Conservation (phyloP, 2,113 vertebrate species). For the Camelus bactrianus region DNA sequence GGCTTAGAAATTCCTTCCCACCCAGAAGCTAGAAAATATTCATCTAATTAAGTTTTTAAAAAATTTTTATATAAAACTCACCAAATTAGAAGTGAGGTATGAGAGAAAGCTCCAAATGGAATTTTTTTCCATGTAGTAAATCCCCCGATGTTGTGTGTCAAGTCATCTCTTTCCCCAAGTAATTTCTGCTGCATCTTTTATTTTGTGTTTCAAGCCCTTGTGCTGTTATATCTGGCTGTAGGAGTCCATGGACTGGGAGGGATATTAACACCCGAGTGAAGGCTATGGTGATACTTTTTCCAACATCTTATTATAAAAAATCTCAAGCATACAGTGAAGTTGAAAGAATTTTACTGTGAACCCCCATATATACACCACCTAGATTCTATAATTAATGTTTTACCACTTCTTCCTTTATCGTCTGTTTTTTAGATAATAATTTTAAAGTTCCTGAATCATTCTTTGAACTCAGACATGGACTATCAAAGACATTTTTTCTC, state of each 20-base stretch:
- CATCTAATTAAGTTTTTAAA: not conserved
- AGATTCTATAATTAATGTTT: not conserved
- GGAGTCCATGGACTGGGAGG: not conserved
- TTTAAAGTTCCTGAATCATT: not conserved
- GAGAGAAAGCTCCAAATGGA: not conserved
- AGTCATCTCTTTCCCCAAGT: not conserved
- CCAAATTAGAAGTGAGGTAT: not conserved
- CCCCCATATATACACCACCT: not conserved
- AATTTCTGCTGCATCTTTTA: not conserved
- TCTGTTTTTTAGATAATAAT: not conserved
- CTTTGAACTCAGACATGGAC: conserved; percentile 33
- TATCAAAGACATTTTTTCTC: not conserved
- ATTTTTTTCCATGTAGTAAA: not conserved
- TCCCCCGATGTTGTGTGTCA: not conserved
- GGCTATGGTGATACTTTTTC: not conserved
- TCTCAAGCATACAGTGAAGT: not conserved
- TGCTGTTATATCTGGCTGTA: not conserved
- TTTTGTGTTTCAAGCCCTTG: conserved; percentile 3
- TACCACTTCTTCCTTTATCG: not conserved
- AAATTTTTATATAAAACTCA: conserved; percentile 7
- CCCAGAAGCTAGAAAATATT: not conserved
- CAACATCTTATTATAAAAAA: conserved; percentile 22
- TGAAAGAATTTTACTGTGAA: not conserved
- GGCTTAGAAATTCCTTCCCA: conserved; percentile 43
- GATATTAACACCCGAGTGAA: not conserved